phyloP scores from a whole-genome alignment of 2,113 vertebrate genomes.

The Geococcyx californianus region DNA sequence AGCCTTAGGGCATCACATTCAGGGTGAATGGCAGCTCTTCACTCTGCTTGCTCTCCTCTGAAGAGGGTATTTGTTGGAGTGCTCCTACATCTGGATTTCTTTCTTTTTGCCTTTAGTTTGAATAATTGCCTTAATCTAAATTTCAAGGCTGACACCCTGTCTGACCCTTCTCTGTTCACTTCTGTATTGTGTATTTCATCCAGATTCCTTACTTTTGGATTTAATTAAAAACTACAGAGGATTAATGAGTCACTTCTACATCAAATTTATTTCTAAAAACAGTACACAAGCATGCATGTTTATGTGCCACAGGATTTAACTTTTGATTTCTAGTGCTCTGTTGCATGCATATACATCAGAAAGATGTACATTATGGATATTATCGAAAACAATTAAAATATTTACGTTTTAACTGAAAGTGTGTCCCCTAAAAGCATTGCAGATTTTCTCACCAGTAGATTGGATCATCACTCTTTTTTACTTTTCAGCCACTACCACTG shows the following conservation, averaged over 20 bases:
- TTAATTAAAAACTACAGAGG: constrained; percentile 45
- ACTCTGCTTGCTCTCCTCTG: not conserved
- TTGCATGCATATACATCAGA: not conserved
- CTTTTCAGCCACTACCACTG: not conserved
- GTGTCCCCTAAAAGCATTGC: not conserved
- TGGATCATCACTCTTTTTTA: not conserved
- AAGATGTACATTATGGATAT: not conserved
- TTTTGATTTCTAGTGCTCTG: not conserved
- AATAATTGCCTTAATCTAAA: constrained; percentile 61
- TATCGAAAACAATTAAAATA: not conserved
- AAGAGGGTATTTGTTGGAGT: constrained; percentile 15
- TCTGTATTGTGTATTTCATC: not conserved
- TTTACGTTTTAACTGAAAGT: not conserved
- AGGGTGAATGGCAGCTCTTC: not conserved
- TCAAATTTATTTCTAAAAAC: not conserved
- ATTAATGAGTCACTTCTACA: not conserved
- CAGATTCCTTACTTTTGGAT: not conserved
- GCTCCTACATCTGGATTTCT: constrained; percentile 7
- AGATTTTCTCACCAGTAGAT: not conserved
- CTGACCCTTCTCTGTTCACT: not conserved
- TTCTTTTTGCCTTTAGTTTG: constrained; percentile 21
- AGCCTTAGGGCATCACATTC: constrained; percentile 13
- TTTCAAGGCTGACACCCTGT: constrained; percentile 47
- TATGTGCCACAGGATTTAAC: not conserved
- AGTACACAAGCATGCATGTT: not conserved